Evolutionary conservation across 2,113 vertebrate species (phyloP), one percentile per base, ranked within the genome.

Genomic region (Pluvialis apricaria): DNA sequence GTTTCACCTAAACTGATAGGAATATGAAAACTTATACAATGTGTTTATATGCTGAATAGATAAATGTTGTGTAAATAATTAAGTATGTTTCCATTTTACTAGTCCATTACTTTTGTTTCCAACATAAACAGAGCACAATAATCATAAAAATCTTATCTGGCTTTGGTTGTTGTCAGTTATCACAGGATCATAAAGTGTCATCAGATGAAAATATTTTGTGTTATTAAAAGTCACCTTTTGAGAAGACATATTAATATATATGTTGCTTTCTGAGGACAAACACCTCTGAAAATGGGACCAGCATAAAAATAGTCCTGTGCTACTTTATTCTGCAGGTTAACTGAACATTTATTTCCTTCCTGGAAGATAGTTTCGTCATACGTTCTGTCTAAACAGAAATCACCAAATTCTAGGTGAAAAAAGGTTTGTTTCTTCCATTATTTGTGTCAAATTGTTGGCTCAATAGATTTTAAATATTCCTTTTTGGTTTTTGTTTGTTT

Each of bases 211-310:
- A 60, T 77, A 69, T 13, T 52, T 38, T 45, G 17, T 49, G 11
- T 10, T 49, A 73, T 34, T 16, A 36, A n/a, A 64, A 77, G 16
- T 55, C 38, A 31, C 21, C 5, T 42, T 82, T 73, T 68, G 25
- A 73, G 15, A 64, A 45, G 11, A 52, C 2, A 9, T 40, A 38
- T 42, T 40, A 24, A 6, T 34, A 31, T 2, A 0, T 16, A 51
- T 4, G 1, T 24, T 62, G 42, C 31, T 52, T 64, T 65, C n/a
- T 70, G 44, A 38, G 10, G 22, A 66, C 5, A 70, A 70, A 31
- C 0, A 34, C 0, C 0, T 20, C 32, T 55, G 55, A 57, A 82
- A 82, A 34, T 8, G 16, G 6, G 8, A 82, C 25, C 16, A 49
- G 21, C 47, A 49, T 49, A 5, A 22, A 49, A 49, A 75, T 19